These are phyloP conservation scores for Pithecia hirsuta DNA, from an alignment of 2,797 vertebrate species.

Conservation along the genomic window DNA sequence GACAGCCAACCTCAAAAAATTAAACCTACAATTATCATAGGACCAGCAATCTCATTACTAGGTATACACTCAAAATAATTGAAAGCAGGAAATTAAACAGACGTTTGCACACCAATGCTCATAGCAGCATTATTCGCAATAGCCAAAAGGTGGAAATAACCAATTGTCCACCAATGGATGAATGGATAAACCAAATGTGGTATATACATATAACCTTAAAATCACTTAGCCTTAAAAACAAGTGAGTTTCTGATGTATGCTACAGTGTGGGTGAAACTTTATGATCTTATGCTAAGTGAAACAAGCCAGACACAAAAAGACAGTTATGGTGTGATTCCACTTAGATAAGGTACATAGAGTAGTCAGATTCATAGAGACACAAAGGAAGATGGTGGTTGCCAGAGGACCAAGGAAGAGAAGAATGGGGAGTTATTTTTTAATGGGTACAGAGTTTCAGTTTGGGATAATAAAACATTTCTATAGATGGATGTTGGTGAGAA, in stretches of 20 bases:
- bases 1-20: background rate
- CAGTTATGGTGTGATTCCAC: background rate
- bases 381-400: background rate
- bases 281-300: background rate
- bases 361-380: background rate
- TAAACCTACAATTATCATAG: background rate
- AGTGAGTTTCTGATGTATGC: background rate
- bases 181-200: background rate
- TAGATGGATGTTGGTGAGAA: background rate
- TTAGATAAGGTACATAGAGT: background rate
- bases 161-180: background rate
- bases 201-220: background rate
- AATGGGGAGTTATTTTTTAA: background rate
- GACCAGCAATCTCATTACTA: background rate
- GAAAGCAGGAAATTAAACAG: background rate
- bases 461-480: background rate
- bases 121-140: background rate
- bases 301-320: background rate
- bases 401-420: background rate
- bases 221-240: background rate
- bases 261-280: background rate
- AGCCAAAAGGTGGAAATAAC: background rate
- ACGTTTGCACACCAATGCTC: background rate
- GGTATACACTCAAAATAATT: background rate
- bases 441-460: background rate